Evolutionary conservation across 2,797 vertebrate species (phyloP), one percentile per base, ranked within the genome.

Genomic region (Petrocephalus sullivani): DNA sequence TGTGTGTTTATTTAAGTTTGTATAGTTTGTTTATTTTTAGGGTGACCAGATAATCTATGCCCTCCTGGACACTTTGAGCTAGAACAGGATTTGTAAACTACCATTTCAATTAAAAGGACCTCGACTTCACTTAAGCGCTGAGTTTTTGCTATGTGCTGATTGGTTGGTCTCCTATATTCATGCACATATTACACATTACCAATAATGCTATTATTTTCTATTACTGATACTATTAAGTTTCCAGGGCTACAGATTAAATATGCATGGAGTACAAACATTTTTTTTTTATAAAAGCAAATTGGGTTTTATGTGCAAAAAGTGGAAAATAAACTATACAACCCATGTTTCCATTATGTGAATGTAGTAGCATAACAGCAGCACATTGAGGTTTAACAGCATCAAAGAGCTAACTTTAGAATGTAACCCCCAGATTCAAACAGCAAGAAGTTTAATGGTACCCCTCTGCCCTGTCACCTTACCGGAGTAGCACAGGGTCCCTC

Each of bases 401-500:
- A 41, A 0, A 75, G 28, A 16, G 14, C 28, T 23, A 3, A 58
- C 14, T 37, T 53, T 85, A 9, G 54, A 54, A 56, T 41, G 5
- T 14, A 16, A 16, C 57, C 4, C 78, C 16, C 78, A 10, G 37
- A n/a, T 37, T 49, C 33, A 81, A 81, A 41, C 19, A 14, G 5
- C 19, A 49, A 81, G 75, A 49, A 21, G 37, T 46, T 46, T 19
- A 78, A 53, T 23, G 46, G 49, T 46, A 14, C 9, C 8, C 28
- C 53, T 51, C 23, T 33, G 4, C 28, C 83, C 53, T 78, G 37
- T 16, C 85, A 8, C 16, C 51, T 92, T 89, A 98, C 97, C 97
- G 97, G 94, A 96, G 96, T 88, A 99, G 92, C 51, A 54, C 89
- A 0, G 98, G 97, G 57, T 99, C 96, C 82, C 96, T 91, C 88